phyloP scores from a whole-genome alignment of 1,140 invertebrate genomes.

The Diprion similis region DNA sequence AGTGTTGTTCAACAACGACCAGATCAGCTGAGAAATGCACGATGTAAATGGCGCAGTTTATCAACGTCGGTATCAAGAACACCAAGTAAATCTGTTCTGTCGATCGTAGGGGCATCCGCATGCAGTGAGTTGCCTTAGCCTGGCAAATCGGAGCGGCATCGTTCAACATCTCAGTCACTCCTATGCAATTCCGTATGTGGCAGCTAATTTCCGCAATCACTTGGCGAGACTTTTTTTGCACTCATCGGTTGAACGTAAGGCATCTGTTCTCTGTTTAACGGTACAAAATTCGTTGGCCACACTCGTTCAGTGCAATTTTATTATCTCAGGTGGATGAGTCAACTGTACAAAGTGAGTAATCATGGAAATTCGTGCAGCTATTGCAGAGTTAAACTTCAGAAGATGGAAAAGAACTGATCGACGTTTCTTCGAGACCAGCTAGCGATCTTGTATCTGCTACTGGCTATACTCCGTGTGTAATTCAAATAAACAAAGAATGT shows the following conservation, averaged over 20 bases:
- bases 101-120: slow-evolving; percentile 58
- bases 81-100: slow-evolving; percentile 59
- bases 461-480: background rate
- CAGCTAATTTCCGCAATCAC: background rate
- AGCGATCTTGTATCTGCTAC: background rate
- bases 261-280: background rate
- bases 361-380: no score
- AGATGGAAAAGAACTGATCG: background rate
- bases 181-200: slow-evolving; percentile 6
- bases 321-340: background rate
- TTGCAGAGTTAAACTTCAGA: no score
- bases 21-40: slow-evolving; percentile 60
- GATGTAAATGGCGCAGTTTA: slow-evolving; percentile 56
- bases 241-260: no score
- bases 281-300: background rate
- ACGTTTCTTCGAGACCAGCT: background rate
- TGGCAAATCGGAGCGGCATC: slow-evolving; percentile 35
- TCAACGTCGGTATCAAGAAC: slow-evolving; percentile 58
- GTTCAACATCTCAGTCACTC: slow-evolving; percentile 34
- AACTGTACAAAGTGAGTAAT: no score
- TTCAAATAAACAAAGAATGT: slow-evolving; percentile 3
- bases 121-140: slow-evolving; percentile 38
- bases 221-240: background rate
- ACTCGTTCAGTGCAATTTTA: background rate
- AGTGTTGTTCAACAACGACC: slow-evolving; percentile 59